These are phyloP conservation scores for Rattus rattus DNA, from an alignment of 2,113 vertebrate species.

Conservation along the genomic window DNA sequence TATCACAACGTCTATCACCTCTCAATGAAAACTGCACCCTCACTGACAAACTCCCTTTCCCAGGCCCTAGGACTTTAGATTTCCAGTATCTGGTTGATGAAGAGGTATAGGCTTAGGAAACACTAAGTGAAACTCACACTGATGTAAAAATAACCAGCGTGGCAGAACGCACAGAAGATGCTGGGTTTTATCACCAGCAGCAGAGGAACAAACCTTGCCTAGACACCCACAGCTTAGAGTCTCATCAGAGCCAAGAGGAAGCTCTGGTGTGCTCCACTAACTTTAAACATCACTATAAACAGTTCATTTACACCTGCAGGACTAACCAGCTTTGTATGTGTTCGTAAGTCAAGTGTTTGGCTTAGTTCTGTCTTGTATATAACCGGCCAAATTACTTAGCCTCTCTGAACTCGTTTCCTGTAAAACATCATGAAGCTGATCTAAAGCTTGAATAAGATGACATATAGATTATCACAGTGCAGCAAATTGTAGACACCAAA, in stretches of 20 bases:
- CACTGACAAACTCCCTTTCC: slow-evolving; percentile 27
- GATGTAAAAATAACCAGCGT: background rate
- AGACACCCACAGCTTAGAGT: background rate
- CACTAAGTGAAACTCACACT: slow-evolving; percentile 50
- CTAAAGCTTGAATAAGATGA: slow-evolving; percentile 26
- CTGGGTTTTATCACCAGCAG: background rate
- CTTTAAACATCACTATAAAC: slow-evolving; percentile 15
- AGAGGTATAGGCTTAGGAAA: slow-evolving; percentile 9
- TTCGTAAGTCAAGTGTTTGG: slow-evolving; percentile 22
- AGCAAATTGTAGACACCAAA: background rate
- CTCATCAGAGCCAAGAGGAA: background rate
- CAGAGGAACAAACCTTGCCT: background rate
- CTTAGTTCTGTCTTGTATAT: slow-evolving; percentile 26
- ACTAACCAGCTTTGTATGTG: slow-evolving; percentile 48
- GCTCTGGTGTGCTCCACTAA: background rate
- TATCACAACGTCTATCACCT: slow-evolving; percentile 6
- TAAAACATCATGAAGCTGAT: background rate
- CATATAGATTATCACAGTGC: background rate
- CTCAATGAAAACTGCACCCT: slow-evolving; percentile 33
- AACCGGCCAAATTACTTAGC: slow-evolving; percentile 50
- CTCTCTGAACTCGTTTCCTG: slow-evolving; percentile 48
- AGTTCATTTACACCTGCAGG: slow-evolving; percentile 12
- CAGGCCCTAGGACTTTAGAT: slow-evolving; percentile 32
- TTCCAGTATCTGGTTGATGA: slow-evolving; percentile 9
- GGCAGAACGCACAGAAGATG: background rate